Percentiles rank a stretch among this genome's conserved stretches.
Evolutionary conservation across 1,140 invertebrate species (phyloP).

Genomic region (Drosophila punjabiensis): DNA sequence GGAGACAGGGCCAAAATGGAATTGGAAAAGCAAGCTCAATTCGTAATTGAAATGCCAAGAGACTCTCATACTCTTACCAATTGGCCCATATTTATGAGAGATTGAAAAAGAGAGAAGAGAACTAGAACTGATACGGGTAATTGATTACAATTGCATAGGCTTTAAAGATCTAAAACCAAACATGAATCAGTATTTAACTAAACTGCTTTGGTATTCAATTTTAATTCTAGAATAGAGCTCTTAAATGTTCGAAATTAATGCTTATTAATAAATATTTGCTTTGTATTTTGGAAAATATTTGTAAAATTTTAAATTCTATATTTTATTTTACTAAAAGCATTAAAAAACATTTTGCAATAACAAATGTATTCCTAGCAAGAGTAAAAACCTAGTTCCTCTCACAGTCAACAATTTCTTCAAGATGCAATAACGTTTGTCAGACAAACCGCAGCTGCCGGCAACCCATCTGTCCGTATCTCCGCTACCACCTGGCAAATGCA

Average conservation of each 20-base stretch:
- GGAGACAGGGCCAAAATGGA: constrained; percentile 50
- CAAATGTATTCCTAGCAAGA: not conserved
- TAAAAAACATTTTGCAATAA: not conserved
- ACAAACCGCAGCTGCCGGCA: constrained; percentile 19
- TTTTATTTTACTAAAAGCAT: not conserved
- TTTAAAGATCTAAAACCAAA: not conserved
- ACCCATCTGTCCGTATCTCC: not conserved
- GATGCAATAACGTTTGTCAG: constrained; percentile 30
- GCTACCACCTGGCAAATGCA: constrained; percentile 59
- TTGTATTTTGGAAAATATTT: no score
- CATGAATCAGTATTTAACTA: not conserved
- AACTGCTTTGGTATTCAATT: no score
- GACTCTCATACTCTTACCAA: constrained; percentile 28
- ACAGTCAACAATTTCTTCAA: constrained; percentile 10
- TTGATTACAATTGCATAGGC: no score
- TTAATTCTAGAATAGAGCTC: no score
- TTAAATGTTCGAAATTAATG: no score
- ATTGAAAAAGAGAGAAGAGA: not conserved
- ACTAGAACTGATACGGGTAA: not conserved
- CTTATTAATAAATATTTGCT: not conserved
- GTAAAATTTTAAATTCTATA: no score
- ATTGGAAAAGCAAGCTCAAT: constrained; percentile 71
- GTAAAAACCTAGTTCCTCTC: not conserved
- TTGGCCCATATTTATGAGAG: not conserved
- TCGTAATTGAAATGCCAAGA: constrained; percentile 49